Base-by-base conservation (phyloP, 2,888 invertebrate species). In the Protodeltote pygarga region DNA sequence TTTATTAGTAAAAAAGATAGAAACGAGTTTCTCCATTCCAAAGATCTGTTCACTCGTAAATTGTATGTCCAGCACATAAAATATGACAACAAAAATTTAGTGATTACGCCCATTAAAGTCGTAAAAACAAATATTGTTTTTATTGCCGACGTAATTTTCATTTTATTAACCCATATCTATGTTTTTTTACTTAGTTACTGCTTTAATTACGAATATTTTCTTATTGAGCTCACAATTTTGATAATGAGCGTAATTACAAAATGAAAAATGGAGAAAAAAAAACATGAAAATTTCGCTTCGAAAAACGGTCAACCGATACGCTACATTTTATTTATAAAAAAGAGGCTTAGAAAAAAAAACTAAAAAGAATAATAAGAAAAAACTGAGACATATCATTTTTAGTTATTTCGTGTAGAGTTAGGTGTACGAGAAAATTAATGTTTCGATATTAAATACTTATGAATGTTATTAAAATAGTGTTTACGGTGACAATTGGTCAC, bases 261-360 rank as follows among this genome's bases (percentile, higher is more conserved):
- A 67, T n/a, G n/a, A 27, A 57, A 67, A 71, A 73, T 65, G 68
- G 67, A 57, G 67, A 35, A 9, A 68, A 50, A 65, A 61, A 65
- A 59, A 58, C 76, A 74, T 73, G 76, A 68, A 78, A n/a, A 69
- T 51, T 72, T 77, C 67, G 90, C 90, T 83, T 84, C 73, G 85
- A 75, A 85, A 54, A 81, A 89, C 57, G 90, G 89, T 75, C 40
- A 71, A 83, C 65, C 76, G 89, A 89, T 83, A 67, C 46, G 76
- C 77, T 63, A 50, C 47, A 46, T 77, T 85, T 83, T 75, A 75
- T 83, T 87, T 85, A 70, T 60, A 65, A 75, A 77, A 55, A 71
- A 75, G 70, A 49, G 4, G 53, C 51, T 59, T 53, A 21, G 33
- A 54, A 55, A 65, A 63, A 63, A 49, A 35, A 28, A 32, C 54